Percentiles rank a stretch among this genome's conserved stretches.
These are phyloP conservation scores for Furnarius figulus DNA, from an alignment of 2,113 vertebrate genomes.

Conservation along the genomic window DNA sequence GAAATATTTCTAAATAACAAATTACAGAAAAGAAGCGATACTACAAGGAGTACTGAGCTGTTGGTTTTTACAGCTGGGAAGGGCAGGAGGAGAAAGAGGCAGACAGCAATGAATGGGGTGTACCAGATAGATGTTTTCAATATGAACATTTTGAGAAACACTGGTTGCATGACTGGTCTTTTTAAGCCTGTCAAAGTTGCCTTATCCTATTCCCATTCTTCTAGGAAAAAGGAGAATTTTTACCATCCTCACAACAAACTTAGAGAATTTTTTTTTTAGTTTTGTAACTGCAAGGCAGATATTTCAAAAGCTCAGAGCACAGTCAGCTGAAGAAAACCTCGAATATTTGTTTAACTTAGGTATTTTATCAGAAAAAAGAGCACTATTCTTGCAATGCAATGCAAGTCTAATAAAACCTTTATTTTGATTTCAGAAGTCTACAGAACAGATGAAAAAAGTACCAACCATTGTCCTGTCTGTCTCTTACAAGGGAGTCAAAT, in stretches of 20 bases:
- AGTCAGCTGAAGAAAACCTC: neutral
- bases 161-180: neutral
- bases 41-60: rapidly evolving
- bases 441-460: conserved; percentile 99
- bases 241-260: neutral
- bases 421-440: conserved; percentile 90
- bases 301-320: neutral
- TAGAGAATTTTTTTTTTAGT: neutral
- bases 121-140: neutral
- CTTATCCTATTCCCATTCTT: neutral
- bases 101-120: neutral
- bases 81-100: neutral
- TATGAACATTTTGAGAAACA: rapidly evolving
- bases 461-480: conserved; percentile 97
- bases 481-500: conserved; percentile 99
- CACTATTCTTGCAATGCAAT: neutral
- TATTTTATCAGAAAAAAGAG: conserved; percentile 3
- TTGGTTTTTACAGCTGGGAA: neutral
- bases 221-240: neutral
- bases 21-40: neutral
- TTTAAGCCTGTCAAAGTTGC: neutral
- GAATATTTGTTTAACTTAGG: conserved; percentile 12
- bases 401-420: conserved; percentile 48
- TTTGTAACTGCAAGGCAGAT: neutral
- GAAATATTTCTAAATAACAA: neutral